Base-by-base conservation (phyloP, 2,797 vertebrate genomes). In the Podarcis lilfordi region DNA sequence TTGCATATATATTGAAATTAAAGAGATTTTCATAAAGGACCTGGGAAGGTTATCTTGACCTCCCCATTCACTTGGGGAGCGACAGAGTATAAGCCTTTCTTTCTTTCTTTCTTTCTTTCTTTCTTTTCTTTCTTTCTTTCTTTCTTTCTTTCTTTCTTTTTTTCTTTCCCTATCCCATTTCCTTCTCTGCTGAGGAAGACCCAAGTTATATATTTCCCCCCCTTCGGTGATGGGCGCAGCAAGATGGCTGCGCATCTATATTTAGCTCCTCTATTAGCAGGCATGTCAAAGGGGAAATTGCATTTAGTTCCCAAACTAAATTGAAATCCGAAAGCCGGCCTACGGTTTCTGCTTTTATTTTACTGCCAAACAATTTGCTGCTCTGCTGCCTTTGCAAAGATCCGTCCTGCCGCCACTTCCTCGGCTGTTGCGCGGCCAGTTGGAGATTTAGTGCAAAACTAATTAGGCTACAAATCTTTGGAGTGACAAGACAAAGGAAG, bases 351-450 rank as follows among this genome's bases (percentile, higher is more conserved):
- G 1, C 0, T 37, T 55, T 74, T 37, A 35, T 91, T 89, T 50
- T 93, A 85, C 91, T 80, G 11, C 93, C 83, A 79, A 95, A 93
- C 87, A 92, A 93, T 95, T 95, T 92, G 27, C 91, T 89, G 89
- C 91, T 95, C 91, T 3, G 0, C 91, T 94, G 92, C 89, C 29
- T 91, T 89, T 87, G 79, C 59, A 27, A 91, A 89, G 89, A 91
- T 76, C 91, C 85, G 43, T 84, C 77, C 69, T 86, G 59, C 90
- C 91, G 90, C 89, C 89, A 5, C 55, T 93, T 88, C 86, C 35
- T 80, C 66, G 43, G 87, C 87, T 19, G 80, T 21, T 0, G 0
- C n/a, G 37, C 71, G 89, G 55, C 11, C 2, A 1, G 76, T 86
- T 83, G 82, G 86, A 93, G 89, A 93, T 90, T 90, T 89, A 93